Percentiles rank a stretch among this genome's conserved stretches.
Conservation (phyloP, 2,797 vertebrate species). For the Lithobates pipiens region DNA sequence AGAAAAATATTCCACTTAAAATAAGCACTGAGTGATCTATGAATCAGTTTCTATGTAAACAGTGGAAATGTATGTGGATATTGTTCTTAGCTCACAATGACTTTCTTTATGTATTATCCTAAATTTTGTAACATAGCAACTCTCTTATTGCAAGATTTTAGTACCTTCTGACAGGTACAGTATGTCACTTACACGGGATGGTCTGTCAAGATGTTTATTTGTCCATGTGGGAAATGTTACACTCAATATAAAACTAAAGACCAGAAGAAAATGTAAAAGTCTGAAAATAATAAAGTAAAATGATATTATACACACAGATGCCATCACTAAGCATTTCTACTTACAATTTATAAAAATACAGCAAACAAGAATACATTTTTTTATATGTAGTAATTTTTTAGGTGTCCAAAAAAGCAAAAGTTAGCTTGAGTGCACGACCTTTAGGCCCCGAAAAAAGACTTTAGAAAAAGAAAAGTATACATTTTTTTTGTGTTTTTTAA, state of each 20-base stretch:
- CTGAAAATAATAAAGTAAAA: not conserved
- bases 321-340: not conserved
- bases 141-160: conserved; percentile 7
- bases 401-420: too few species aligned
- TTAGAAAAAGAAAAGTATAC: too few species aligned
- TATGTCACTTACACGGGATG: not conserved
- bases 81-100: conserved; percentile 31
- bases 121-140: conserved; percentile 3
- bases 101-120: conserved; percentile 17
- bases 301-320: not conserved
- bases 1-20: conserved; percentile 41
- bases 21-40: conserved; percentile 50
- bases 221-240: conserved; percentile 14
- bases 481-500: too few species aligned
- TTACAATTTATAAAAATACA: too few species aligned
- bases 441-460: too few species aligned
- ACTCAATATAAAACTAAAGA: not conserved
- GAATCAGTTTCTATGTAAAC: conserved; percentile 38
- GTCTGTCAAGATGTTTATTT: conserved; percentile 9
- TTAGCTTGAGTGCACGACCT: too few species aligned
- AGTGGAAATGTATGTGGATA: conserved; percentile 47
- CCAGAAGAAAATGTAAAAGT: not conserved
- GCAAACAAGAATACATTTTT: too few species aligned
- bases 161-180: not conserved
- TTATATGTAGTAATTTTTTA: too few species aligned